Percentiles rank a stretch among this genome's conserved stretches.
Evolutionary conservation across 1,140 invertebrate genomes (phyloP).

Genomic region (Pemphigus obesinymphae): DNA sequence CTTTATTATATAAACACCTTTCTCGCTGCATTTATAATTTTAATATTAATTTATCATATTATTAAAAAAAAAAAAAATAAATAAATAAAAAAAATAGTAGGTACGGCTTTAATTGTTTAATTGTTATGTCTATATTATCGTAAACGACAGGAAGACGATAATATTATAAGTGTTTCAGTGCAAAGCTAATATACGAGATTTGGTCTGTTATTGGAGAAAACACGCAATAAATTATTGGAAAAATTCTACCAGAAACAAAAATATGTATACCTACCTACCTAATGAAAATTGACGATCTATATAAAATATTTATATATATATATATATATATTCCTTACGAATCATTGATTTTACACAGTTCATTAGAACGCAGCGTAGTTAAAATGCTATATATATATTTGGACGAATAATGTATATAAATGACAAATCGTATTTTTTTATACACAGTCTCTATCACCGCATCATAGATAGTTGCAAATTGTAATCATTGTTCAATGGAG

Average conservation of each 20-base stretch:
- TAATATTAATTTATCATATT: too few relatives aligned
- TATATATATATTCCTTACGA: background rate
- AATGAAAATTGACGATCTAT: background rate
- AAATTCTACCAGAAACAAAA: background rate
- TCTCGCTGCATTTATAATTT: too few relatives aligned
- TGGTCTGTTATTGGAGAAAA: background rate
- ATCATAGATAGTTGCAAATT: background rate
- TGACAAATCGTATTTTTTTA: background rate
- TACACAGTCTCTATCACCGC: background rate
- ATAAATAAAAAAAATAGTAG: too few relatives aligned
- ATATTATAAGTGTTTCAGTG: too few relatives aligned
- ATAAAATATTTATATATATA: background rate
- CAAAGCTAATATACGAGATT: too few relatives aligned
- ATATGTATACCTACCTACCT: too few relatives aligned
- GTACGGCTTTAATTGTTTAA: too few relatives aligned
- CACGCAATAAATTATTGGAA: background rate
- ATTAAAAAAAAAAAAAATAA: too few relatives aligned
- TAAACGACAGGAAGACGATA: too few relatives aligned
- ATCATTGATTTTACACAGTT: slow-evolving; percentile 27
- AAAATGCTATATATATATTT: background rate
- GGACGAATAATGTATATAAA: background rate
- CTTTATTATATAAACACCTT: too few relatives aligned
- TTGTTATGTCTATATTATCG: too few relatives aligned
- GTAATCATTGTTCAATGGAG: background rate
- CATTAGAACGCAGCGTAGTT: background rate